Percentiles rank a stretch among this genome's conserved stretches.
Evolutionary conservation across 1,140 invertebrate species (phyloP).

Genomic region (Neodiprion fabricii): DNA sequence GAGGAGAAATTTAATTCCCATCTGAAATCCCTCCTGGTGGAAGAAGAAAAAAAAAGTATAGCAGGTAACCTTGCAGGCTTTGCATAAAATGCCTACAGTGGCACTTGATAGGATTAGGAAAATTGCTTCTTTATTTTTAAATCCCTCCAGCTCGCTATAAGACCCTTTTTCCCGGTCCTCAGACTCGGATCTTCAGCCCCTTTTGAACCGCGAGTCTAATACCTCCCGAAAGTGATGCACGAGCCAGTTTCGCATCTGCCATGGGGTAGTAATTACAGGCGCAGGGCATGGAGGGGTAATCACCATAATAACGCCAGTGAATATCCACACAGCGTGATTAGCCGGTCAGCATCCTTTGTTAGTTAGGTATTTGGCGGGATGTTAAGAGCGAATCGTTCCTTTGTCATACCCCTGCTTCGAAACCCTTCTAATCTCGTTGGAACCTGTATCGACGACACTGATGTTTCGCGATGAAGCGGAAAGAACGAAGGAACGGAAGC

Average conservation of each 20-base stretch:
- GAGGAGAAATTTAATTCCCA: too few relatives aligned
- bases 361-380: not conserved
- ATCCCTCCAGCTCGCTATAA: constrained; percentile 13
- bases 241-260: too few relatives aligned
- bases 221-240: too few relatives aligned
- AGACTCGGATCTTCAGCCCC: not conserved
- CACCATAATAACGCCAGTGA: constrained; percentile 9
- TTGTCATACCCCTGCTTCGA: not conserved
- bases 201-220: too few relatives aligned
- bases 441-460: not conserved
- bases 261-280: not conserved
- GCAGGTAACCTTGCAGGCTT: not conserved
- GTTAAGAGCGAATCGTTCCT: not conserved
- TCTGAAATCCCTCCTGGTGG: too few relatives aligned
- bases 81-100: not conserved
- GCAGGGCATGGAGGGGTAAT: constrained; percentile 6
- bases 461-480: not conserved
- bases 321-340: constrained; percentile 2
- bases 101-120: constrained; percentile 25
- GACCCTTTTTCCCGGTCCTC: not conserved
- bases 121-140: constrained; percentile 26
- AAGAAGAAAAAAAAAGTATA: too few relatives aligned
- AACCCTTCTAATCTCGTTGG: not conserved
- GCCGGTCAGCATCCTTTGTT: not conserved
- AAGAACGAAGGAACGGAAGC: not conserved